Evolutionary conservation across 2,888 invertebrate genomes (phyloP), one percentile per base, ranked within the genome.

Genomic region (Epicampocera succincta): DNA sequence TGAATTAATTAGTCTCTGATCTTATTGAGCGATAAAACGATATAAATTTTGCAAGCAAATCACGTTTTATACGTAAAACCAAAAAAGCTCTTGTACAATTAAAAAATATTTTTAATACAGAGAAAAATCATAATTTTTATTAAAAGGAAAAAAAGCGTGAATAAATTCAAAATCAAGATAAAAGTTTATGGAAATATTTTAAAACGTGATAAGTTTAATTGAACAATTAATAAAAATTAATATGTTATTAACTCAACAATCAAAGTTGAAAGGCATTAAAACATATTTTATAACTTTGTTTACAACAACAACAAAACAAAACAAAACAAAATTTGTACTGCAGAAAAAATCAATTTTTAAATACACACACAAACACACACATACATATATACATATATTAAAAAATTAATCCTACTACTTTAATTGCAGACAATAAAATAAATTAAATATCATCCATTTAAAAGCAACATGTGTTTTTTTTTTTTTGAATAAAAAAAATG

Each of bases 191-290:
- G 40, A 60, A 60, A 48, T 60, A 72, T 12, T 60, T 15, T 12
- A 17, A 71, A 71, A 71, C 60, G 71, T 71, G 71, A 60, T 42
- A 38, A 50, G 60, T 50, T 72, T 50, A 17, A 50, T 38, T 60
- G 58, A 72, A 29, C 42, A 60, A 60, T 50, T 48, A 38, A 50
- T 21, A 48, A 25, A 12, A 9, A 11, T 15, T 25, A 60, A 42
- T 15, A 58, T 33, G 33, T 33, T 33, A 33, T 9, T 9, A 33
- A 3, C 6, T 29, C 29, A 12, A 40, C 8, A 40, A 40, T 25
- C 17, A 69, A 46, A 56, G 33, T 63, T 50, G 9, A 50, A 50
- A 65, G 3, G 21, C 46, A 33, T n/a, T 29, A 48, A 48, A 29
- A 29, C 8, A 60, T 40, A 40, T 25, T 25, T 5, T 2, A 15